Percentiles rank a stretch among this genome's conserved stretches.
Conservation (phyloP, 2,797 vertebrate genomes). For the Sebastes melanostomus region DNA sequence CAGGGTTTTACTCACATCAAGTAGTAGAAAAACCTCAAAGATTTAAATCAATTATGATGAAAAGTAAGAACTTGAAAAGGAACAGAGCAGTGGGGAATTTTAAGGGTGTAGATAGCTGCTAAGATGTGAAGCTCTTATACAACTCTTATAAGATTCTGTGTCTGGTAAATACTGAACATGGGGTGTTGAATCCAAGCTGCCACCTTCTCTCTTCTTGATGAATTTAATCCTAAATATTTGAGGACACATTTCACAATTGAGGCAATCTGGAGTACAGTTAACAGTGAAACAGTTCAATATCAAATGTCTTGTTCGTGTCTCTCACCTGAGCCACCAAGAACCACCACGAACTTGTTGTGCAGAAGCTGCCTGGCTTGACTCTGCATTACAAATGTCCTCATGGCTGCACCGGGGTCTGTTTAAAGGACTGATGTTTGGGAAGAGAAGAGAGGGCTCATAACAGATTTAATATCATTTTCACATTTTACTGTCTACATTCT, state of each 20-base stretch:
- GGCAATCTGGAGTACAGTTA: not conserved
- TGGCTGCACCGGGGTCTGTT: not conserved
- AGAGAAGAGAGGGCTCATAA: not conserved
- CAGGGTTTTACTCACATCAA: not conserved
- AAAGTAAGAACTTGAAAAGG: not conserved
- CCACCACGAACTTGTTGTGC: conserved; percentile 85
- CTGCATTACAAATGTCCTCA: conserved; percentile 43
- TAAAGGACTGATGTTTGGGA: not conserved
- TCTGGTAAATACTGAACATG: not conserved
- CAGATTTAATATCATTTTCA: not conserved
- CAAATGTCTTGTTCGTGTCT: not conserved
- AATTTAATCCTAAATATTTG: not conserved
- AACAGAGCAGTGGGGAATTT: not conserved
- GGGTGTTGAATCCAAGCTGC: not conserved
- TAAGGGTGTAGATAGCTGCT: not conserved
- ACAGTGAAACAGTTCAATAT: not conserved
- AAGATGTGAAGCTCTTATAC: not conserved
- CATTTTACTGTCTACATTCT: not conserved
- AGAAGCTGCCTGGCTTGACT: conserved; percentile 74
- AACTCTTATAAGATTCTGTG: not conserved
- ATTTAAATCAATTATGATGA: not conserved
- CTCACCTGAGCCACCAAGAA: conserved; percentile 87
- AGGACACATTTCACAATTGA: not conserved
- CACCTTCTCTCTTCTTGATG: not conserved
- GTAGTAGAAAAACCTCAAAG: not conserved